Percentiles rank a stretch among this genome's conserved stretches.
These are phyloP conservation scores for Chrysocyon brachyurus DNA, from an alignment of 2,797 vertebrate genomes.

Conservation along the genomic window DNA sequence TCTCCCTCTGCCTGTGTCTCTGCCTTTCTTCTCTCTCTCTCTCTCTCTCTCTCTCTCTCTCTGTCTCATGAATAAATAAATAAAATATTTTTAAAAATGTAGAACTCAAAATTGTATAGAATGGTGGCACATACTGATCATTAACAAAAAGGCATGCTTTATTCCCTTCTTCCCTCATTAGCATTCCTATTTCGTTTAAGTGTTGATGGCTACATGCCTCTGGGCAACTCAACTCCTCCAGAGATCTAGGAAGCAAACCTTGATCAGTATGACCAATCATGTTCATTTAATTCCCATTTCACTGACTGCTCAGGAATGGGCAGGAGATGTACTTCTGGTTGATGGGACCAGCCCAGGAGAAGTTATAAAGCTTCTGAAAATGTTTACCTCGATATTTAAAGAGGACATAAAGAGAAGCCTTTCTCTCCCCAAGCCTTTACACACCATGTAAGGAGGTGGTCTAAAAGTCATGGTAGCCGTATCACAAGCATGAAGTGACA, in stretches of 20 bases:
- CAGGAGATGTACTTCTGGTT: not conserved
- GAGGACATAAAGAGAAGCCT: not conserved
- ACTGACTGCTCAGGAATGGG: not conserved
- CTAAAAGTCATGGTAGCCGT: not conserved
- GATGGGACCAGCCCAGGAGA: not conserved
- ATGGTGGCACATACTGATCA: not conserved
- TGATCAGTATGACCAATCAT: not conserved
- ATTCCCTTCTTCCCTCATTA: not conserved
- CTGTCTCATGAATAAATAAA: too few species aligned
- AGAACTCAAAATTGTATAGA: not conserved
- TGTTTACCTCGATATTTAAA: not conserved
- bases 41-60: too few species aligned
- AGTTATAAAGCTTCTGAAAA: not conserved
- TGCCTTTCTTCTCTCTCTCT: too few species aligned
- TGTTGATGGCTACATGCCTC: not conserved
- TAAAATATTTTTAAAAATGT: not conserved
- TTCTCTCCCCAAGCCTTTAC: not conserved
- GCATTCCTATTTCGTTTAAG: not conserved
- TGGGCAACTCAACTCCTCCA: not conserved
- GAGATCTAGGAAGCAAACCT: not conserved
- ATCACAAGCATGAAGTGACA: not conserved
- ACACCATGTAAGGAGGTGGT: not conserved
- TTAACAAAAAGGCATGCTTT: not conserved
- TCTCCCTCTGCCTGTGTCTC: too few species aligned
- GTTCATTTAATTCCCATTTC: constrained; percentile 29